Percentiles rank a stretch among this genome's conserved stretches.
Evolutionary conservation across 1,140 invertebrate genomes (phyloP).

Genomic region (Lineus longissimus): DNA sequence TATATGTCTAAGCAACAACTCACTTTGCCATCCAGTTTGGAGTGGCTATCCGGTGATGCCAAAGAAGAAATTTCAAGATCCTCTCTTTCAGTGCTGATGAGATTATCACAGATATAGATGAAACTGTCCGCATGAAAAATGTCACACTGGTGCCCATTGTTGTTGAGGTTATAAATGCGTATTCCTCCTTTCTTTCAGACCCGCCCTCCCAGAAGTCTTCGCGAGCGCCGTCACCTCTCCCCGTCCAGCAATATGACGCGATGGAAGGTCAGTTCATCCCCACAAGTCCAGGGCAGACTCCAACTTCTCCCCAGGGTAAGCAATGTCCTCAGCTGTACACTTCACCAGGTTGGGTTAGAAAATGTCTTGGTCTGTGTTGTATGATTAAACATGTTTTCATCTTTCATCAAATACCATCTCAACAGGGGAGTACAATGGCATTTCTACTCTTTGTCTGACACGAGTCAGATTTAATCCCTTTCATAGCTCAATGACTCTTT

Average conservation of each 20-base stretch:
- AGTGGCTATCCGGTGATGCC: too few relatives aligned
- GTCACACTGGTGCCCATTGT: too few relatives aligned
- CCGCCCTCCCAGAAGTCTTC: conserved; percentile 52
- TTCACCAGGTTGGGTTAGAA: background rate
- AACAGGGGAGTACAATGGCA: background rate
- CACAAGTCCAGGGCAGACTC: conserved; percentile 5
- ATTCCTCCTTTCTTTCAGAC: conserved; percentile 30
- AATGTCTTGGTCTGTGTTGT: too few relatives aligned
- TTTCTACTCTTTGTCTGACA: background rate
- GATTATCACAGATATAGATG: too few relatives aligned
- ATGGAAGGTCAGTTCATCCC: conserved; percentile 54
- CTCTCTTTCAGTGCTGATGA: too few relatives aligned
- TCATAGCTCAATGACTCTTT: background rate
- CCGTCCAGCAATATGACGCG: conserved; percentile 48
- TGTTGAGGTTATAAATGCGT: too few relatives aligned
- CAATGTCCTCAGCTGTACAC: background rate
- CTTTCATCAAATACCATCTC: background rate
- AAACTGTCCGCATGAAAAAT: too few relatives aligned
- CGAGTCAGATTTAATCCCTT: background rate
- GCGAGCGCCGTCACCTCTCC: conserved; percentile 49
- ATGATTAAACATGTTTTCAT: background rate
- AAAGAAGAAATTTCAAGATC: too few relatives aligned
- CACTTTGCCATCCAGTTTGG: too few relatives aligned
- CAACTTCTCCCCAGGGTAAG: conserved; percentile 5
- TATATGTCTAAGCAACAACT: too few relatives aligned